phyloP scores from a whole-genome alignment of 2,113 vertebrate genomes.

The Vireo altiloquus region DNA sequence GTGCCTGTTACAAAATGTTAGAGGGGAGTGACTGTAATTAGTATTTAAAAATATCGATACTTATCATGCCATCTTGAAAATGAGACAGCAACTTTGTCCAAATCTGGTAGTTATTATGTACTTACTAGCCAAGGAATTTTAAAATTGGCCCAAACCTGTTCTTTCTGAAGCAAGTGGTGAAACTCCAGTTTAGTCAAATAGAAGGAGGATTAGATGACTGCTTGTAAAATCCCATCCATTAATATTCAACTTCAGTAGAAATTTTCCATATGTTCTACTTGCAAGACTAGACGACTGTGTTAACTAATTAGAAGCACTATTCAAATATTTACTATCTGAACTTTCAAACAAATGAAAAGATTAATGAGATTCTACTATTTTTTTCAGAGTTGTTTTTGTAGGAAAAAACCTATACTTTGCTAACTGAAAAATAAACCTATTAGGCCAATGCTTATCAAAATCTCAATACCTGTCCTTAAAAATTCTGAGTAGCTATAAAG shows the following conservation, averaged over 20 bases:
- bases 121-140: not conserved
- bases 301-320: constrained; percentile 29
- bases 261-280: constrained; percentile 9
- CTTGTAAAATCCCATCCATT: not conserved
- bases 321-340: constrained; percentile 45
- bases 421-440: not conserved
- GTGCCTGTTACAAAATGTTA: not conserved
- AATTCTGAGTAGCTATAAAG: not conserved
- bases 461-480: not conserved
- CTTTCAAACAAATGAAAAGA: not conserved
- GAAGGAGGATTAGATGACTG: not conserved
- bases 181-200: not conserved
- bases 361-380: not conserved
- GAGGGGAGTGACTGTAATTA: not conserved
- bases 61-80: not conserved
- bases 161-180: not conserved
- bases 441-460: not conserved
- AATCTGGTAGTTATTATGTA: not conserved
- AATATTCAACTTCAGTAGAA: not conserved
- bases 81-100: not conserved
- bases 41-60: not conserved
- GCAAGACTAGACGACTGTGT: not conserved
- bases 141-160: not conserved
- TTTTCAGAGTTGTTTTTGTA: not conserved
- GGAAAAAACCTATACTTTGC: not conserved